phyloP scores from a whole-genome alignment of 2,888 invertebrate species.

The Griposia aprilina region DNA sequence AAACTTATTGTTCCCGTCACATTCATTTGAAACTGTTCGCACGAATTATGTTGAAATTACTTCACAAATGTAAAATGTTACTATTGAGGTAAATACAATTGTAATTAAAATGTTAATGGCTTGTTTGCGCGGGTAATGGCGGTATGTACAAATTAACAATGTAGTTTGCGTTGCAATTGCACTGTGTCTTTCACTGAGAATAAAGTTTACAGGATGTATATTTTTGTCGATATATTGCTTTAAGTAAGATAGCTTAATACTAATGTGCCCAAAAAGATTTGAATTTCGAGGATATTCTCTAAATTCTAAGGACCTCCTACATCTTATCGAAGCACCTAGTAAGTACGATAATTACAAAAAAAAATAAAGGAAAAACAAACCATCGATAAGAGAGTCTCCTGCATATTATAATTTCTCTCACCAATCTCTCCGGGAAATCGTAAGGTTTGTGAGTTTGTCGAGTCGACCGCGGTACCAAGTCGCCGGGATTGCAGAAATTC shows the following conservation, averaged over 20 bases:
- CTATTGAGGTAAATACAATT: constrained; percentile 47
- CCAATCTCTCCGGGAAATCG: constrained; percentile 68
- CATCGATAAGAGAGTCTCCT: constrained; percentile 24
- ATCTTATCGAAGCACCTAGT: not conserved
- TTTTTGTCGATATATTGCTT: no score
- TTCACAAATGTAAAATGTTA: constrained; percentile 43
- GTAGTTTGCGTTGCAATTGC: constrained; percentile 15
- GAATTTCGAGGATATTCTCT: constrained; percentile 1
- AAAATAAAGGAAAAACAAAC: constrained; percentile 13
- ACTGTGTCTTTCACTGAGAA: constrained; percentile 11
- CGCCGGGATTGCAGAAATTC: constrained; percentile 86
- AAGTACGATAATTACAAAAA: not conserved
- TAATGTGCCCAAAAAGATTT: not conserved
- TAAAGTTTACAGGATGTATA: not conserved
- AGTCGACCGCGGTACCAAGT: constrained; percentile 75
- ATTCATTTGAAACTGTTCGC: constrained; percentile 61
- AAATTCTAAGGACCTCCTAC: not conserved
- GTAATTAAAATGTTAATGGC: constrained; percentile 57
- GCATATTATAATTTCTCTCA: constrained; percentile 62
- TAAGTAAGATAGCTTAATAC: not conserved
- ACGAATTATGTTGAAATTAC: constrained; percentile 55
- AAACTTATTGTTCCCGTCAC: constrained; percentile 60
- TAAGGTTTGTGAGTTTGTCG: constrained; percentile 65
- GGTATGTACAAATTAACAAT: constrained; percentile 15
- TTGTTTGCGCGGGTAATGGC: constrained; percentile 44